These are phyloP conservation scores for Drosophila trapezifrons DNA, from an alignment of 1,140 invertebrate genomes.

Conservation along the genomic window DNA sequence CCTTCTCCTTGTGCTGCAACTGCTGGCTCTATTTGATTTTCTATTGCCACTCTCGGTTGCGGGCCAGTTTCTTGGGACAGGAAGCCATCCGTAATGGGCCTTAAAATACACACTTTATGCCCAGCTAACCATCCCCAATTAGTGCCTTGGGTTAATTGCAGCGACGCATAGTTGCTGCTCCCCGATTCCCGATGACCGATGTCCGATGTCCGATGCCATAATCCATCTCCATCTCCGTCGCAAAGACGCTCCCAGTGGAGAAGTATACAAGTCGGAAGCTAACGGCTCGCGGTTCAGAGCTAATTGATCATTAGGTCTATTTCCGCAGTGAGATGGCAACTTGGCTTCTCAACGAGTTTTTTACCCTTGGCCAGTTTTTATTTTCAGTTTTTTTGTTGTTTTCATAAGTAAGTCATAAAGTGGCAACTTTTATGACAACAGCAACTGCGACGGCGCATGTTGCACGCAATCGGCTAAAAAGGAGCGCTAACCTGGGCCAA, in stretches of 20 bases:
- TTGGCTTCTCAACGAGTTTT: constrained; percentile 29
- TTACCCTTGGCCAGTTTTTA: constrained; percentile 12
- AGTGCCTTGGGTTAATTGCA: constrained; percentile 77
- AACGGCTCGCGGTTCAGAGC: constrained; percentile 65
- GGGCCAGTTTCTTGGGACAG: constrained; percentile 60
- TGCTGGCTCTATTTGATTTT: constrained; percentile 34
- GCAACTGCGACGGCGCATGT: constrained; percentile 57
- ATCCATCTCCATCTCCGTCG: constrained; percentile 27
- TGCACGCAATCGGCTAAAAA: constrained; percentile 65
- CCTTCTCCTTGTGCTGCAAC: not conserved
- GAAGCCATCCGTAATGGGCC: constrained; percentile 79
- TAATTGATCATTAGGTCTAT: constrained; percentile 82
- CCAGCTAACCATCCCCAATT: constrained; percentile 71
- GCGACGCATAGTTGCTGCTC: constrained; percentile 64
- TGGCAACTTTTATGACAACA: constrained; percentile 77
- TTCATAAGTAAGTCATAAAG: constrained; percentile 76
- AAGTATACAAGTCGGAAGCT: constrained; percentile 62
- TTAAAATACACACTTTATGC: constrained; percentile 82
- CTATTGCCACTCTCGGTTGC: constrained; percentile 47
- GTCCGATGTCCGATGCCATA: constrained; percentile 4
- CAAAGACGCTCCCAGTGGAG: constrained; percentile 37
- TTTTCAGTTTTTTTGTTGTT: constrained; percentile 22
- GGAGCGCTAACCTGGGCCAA: constrained; percentile 18
- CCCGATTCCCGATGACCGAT: not conserved
- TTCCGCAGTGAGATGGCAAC: constrained; percentile 66